Evolutionary conservation across 2,888 invertebrate species (phyloP).

Genomic region (Lycocerus yunnanus): DNA sequence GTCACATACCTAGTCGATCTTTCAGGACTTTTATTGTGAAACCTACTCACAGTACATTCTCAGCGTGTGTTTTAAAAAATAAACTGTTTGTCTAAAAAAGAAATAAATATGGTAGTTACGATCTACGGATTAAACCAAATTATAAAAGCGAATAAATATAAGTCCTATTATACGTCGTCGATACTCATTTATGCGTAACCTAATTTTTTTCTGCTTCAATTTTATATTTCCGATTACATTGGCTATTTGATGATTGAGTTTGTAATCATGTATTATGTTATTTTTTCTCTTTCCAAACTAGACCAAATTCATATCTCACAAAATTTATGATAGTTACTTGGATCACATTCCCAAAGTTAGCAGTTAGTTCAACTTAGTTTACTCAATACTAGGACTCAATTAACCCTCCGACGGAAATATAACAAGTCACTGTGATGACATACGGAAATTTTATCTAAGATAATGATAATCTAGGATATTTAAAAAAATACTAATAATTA

Average conservation of each 20-base stretch:
- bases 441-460: neutral
- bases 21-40: slow-evolving; percentile 20
- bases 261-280: too few relatives aligned
- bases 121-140: neutral
- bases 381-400: too few relatives aligned
- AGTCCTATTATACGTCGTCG: too few relatives aligned
- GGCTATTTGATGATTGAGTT: too few relatives aligned
- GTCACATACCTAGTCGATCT: slow-evolving; percentile 28
- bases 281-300: too few relatives aligned
- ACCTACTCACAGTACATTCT: slow-evolving; percentile 11
- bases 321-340: too few relatives aligned
- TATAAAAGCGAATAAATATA: neutral
- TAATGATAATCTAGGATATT: neutral
- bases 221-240: too few relatives aligned
- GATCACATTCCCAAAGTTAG: neutral
- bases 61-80: slow-evolving; percentile 13
- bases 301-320: too few relatives aligned
- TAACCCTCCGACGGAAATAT: too few relatives aligned
- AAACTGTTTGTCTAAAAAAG: slow-evolving; percentile 15
- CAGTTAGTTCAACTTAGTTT: neutral
- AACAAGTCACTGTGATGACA: too few relatives aligned
- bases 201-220: too few relatives aligned
- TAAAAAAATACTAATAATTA: neutral
- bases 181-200: too few relatives aligned
- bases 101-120: neutral